Percentiles rank a stretch among this genome's conserved stretches.
Conservation (phyloP, 2,888 invertebrate species). For the Callinectes sapidus region DNA sequence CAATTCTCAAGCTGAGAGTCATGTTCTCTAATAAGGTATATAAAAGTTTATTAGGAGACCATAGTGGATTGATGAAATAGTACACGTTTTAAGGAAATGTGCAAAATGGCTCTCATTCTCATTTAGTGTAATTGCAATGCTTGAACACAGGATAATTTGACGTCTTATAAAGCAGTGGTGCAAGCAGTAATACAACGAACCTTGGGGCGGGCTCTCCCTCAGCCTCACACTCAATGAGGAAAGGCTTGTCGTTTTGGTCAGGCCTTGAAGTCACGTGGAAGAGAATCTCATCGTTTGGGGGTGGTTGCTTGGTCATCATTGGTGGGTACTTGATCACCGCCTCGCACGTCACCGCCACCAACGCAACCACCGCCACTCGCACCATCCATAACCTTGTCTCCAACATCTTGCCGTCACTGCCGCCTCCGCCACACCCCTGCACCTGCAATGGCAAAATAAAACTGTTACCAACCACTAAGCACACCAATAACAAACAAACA, state of each 20-base stretch:
- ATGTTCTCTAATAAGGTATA: too few relatives aligned
- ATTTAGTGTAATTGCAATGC: too few relatives aligned
- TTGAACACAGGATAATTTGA: too few relatives aligned
- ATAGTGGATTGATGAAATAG: too few relatives aligned
- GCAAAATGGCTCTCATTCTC: too few relatives aligned
- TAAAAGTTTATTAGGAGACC: too few relatives aligned
- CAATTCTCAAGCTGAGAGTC: too few relatives aligned
- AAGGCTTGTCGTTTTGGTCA: slow-evolving; percentile 93
- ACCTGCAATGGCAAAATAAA: slow-evolving; percentile 21
- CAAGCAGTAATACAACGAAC: slow-evolving; percentile 82
- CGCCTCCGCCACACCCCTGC: slow-evolving; percentile 24
- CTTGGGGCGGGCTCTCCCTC: slow-evolving; percentile 95
- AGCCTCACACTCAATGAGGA: slow-evolving; percentile 97
- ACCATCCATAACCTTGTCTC: slow-evolving; percentile 57
- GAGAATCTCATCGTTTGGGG: slow-evolving; percentile 89
- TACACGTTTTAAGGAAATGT: too few relatives aligned
- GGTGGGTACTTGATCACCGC: slow-evolving; percentile 83
- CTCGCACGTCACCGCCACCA: slow-evolving; percentile 32
- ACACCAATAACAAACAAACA: background rate
- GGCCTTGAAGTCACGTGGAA: slow-evolving; percentile 89
- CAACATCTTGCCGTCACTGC: slow-evolving; percentile 39
- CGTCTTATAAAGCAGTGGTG: too few relatives aligned
- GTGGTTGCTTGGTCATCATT: slow-evolving; percentile 91
- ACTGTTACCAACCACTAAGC: background rate
- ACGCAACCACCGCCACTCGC: slow-evolving; percentile 25